These are phyloP conservation scores for Aphaenogaster ashmeadi DNA, from an alignment of 1,140 invertebrate genomes.

Conservation along the genomic window DNA sequence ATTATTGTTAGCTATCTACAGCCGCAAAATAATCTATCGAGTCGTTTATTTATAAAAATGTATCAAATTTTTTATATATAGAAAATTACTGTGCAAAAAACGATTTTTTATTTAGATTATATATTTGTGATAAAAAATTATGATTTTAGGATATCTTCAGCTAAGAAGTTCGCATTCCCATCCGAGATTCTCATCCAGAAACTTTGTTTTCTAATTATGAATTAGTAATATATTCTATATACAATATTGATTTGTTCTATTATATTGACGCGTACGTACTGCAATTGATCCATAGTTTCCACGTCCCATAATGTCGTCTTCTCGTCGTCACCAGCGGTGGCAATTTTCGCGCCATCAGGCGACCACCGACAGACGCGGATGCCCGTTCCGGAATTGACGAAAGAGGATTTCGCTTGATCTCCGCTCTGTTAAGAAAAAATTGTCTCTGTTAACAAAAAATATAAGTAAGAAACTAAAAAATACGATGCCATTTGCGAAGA, in stretches of 20 bases:
- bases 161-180: background rate
- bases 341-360: slow-evolving; percentile 89
- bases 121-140: background rate
- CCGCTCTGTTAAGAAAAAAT: slow-evolving; percentile 83
- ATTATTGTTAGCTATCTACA: slow-evolving; percentile 15
- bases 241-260: slow-evolving; percentile 67
- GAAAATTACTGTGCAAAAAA: slow-evolving; percentile 21
- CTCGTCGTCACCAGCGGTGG: slow-evolving; percentile 93
- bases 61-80: slow-evolving; percentile 7
- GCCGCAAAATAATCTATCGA: background rate
- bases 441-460: background rate
- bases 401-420: slow-evolving; percentile 83
- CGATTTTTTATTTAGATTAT: background rate
- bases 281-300: slow-evolving; percentile 87
- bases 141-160: slow-evolving; percentile 9
- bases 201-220: background rate
- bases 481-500: slow-evolving; percentile 2
- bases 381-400: slow-evolving; percentile 84
- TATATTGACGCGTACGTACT: slow-evolving; percentile 81
- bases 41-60: background rate
- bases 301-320: slow-evolving; percentile 90
- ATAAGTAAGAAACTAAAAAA: background rate
- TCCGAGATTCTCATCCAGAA: background rate
- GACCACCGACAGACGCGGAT: slow-evolving; percentile 90
- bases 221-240: slow-evolving; percentile 54